Conservation (phyloP, 2,113 vertebrate genomes). For the Peromyscus californicus region DNA sequence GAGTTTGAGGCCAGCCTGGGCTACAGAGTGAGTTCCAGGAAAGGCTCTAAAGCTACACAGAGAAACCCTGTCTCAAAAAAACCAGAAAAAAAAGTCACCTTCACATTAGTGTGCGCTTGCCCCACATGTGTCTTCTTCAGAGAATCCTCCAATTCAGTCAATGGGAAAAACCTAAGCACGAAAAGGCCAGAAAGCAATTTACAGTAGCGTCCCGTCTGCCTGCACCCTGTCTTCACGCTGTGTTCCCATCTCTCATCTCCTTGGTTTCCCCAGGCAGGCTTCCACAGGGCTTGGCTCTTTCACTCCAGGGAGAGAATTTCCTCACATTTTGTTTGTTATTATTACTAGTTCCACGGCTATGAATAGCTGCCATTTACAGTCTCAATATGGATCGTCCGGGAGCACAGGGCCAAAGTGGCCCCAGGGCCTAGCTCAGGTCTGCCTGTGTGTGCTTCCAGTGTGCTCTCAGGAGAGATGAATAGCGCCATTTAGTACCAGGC, state of each 20-base stretch:
- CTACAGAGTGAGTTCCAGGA: too few relatives aligned
- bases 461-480: constrained; percentile 8
- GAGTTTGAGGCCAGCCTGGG: too few relatives aligned
- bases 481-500: not conserved
- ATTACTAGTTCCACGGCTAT: not conserved
- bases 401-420: not conserved
- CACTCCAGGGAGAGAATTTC: constrained; percentile 59
- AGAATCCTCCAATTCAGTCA: constrained; percentile 30
- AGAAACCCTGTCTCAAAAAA: too few relatives aligned
- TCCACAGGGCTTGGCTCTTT: constrained; percentile 67
- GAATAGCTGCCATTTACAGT: constrained; percentile 52
- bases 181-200: constrained; percentile 64
- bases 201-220: constrained; percentile 19
- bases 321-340: constrained; percentile 61
- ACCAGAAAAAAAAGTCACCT: not conserved
- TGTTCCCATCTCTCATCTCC: constrained; percentile 59
- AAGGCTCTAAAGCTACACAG: too few relatives aligned
- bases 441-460: not conserved
- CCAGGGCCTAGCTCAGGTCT: not conserved
- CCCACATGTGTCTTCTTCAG: constrained; percentile 4
- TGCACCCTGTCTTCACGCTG: constrained; percentile 54
- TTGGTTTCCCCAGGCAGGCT: constrained; percentile 63
- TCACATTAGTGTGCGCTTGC: not conserved
- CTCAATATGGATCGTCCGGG: not conserved
- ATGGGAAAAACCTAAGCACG: constrained; percentile 60